A percentile compares a stretch with the other conserved stretches of the same genome.
These are phyloP conservation scores for Nannoperca australis DNA, from an alignment of 2,797 vertebrate species.

Conservation along the genomic window DNA sequence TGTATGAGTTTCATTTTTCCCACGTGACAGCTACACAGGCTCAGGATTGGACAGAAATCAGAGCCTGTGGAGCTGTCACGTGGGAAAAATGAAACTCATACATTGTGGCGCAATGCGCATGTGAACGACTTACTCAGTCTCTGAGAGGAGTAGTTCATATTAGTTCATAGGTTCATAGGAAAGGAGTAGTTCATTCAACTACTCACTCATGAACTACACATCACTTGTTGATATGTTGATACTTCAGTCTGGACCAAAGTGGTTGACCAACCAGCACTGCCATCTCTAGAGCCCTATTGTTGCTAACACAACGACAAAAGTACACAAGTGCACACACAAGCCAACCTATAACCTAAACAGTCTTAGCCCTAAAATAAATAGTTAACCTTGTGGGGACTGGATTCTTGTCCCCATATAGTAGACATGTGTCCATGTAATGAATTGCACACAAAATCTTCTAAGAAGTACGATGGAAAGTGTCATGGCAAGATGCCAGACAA, in stretches of 20 bases:
- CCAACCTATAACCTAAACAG: not conserved
- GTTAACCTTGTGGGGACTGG: constrained; percentile 2
- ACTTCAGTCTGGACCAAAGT: constrained; percentile 7
- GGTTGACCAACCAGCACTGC: not conserved
- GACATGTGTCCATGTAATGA: constrained; percentile 29
- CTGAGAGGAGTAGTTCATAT: too few relatives aligned
- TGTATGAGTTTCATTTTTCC: too few relatives aligned
- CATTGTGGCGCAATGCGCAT: too few relatives aligned
- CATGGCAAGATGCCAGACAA: constrained; percentile 55
- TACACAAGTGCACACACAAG: not conserved
- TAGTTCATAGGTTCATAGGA: too few relatives aligned
- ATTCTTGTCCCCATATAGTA: constrained; percentile 24
- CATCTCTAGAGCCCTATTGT: not conserved
- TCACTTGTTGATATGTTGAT: too few relatives aligned
- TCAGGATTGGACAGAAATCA: too few relatives aligned
- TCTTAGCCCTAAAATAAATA: constrained; percentile 3
- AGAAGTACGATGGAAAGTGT: constrained; percentile 27
- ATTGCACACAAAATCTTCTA: constrained; percentile 17
- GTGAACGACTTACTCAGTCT: too few relatives aligned
- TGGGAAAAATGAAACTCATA: too few relatives aligned
- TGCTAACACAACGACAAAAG: not conserved
- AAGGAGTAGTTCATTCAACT: too few relatives aligned
- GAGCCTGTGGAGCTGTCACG: too few relatives aligned
- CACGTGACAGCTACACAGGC: too few relatives aligned
- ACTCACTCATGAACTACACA: too few relatives aligned